These are phyloP conservation scores for Mobula hypostoma DNA, from an alignment of 2,113 vertebrate genomes.

Conservation along the genomic window DNA sequence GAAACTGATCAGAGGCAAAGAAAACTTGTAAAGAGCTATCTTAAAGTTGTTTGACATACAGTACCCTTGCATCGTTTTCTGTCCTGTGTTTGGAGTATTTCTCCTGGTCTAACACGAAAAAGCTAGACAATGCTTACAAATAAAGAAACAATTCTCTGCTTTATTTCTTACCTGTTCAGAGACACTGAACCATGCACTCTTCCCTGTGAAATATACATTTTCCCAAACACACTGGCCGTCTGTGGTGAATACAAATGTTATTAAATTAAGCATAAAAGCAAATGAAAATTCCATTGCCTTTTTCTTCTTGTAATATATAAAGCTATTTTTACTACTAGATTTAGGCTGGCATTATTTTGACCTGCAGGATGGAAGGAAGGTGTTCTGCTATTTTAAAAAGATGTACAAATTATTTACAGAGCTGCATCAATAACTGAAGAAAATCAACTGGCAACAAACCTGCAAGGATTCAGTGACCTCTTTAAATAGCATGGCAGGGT, in stretches of 20 bases:
- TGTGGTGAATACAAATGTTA: not conserved
- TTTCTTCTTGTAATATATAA: not conserved
- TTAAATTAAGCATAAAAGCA: not conserved
- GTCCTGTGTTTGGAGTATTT: too few relatives aligned
- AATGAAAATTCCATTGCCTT: not conserved
- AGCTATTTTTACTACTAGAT: not conserved
- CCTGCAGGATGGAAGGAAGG: too few relatives aligned
- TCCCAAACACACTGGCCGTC: not conserved
- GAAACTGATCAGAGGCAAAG: not conserved
- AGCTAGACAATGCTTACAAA: not conserved
- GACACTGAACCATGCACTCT: not conserved
- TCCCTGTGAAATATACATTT: not conserved
- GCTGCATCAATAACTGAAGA: too few relatives aligned
- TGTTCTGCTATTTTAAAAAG: too few relatives aligned
- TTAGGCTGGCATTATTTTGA: not conserved
- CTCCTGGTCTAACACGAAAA: not conserved
- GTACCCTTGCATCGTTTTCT: not conserved
- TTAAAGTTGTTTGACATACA: not conserved
- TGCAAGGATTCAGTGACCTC: too few relatives aligned
- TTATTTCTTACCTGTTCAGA: slow-evolving; percentile 14
- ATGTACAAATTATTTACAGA: too few relatives aligned
- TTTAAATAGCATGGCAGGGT: too few relatives aligned
- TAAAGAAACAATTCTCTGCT: not conserved
- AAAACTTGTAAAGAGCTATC: not conserved
- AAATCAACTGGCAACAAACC: too few relatives aligned